A percentile compares a stretch with the other conserved stretches of the same genome.
Evolutionary conservation across 2,888 invertebrate genomes (phyloP).

Genomic region (Ophonus ardosiacus): DNA sequence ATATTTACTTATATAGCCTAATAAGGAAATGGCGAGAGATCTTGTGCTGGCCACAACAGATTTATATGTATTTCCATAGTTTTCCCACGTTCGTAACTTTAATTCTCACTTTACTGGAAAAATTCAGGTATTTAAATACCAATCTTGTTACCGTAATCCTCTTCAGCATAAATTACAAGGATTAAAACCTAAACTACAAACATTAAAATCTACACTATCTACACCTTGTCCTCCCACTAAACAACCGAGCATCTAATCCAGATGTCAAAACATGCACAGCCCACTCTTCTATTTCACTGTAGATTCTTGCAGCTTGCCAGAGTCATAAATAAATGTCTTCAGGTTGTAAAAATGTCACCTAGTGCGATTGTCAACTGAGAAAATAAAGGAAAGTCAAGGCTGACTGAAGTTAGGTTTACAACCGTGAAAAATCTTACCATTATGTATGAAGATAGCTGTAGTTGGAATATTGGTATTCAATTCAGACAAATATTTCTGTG

Average conservation of each 20-base stretch:
- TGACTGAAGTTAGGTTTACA: constrained; percentile 16
- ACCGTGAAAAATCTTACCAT: constrained; percentile 20
- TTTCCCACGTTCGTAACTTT: not conserved
- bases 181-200: not conserved
- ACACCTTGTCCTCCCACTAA: constrained; percentile 21
- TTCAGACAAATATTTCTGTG: not conserved
- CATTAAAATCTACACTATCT: constrained; percentile 4
- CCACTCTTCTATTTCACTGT: constrained; percentile 29
- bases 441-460: not conserved
- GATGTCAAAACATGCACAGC: constrained; percentile 44
- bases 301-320: constrained; percentile 26
- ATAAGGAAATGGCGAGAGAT: too few species aligned
- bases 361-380: constrained; percentile 13
- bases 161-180: constrained; percentile 4
- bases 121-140: not conserved
- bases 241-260: constrained; percentile 42
- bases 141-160: not conserved
- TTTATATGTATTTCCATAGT: too few species aligned
- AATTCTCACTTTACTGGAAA: not conserved
- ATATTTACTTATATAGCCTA: too few species aligned
- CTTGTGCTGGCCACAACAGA: too few species aligned
- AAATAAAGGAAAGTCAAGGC: constrained; percentile 20
- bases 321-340: constrained; percentile 23
- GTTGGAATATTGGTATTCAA: constrained; percentile 8
- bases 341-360: constrained; percentile 31